Evolutionary conservation across 2,888 invertebrate species (phyloP).

Genomic region (Drosophila ezoana): DNA sequence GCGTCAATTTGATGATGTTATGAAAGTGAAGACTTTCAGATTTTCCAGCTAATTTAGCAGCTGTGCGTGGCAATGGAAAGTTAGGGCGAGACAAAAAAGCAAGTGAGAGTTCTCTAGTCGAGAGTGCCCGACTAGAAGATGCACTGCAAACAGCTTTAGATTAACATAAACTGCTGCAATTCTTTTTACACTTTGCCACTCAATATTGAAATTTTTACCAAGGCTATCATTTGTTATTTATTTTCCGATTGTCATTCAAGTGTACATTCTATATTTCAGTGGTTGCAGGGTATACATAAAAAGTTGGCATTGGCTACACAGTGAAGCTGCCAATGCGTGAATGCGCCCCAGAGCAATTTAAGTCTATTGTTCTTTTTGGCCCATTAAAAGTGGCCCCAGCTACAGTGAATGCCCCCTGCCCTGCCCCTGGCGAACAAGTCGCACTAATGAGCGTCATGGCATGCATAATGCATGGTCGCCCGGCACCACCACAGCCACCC

Average conservation of each 20-base stretch:
- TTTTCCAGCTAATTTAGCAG: constrained; percentile 59
- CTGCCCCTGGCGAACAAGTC: constrained; percentile 39
- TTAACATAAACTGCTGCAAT: background rate
- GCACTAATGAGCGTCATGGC: constrained; percentile 75
- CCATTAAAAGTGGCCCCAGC: constrained; percentile 50
- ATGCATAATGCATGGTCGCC: constrained; percentile 70
- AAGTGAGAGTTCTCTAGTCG: background rate
- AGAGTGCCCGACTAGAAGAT: background rate
- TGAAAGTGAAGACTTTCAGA: constrained; percentile 48
- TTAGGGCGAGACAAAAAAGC: constrained; percentile 7
- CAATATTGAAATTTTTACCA: too few species aligned
- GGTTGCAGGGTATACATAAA: background rate
- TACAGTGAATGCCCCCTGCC: background rate
- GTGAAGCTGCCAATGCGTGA: constrained; percentile 28
- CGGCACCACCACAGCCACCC: constrained; percentile 30
- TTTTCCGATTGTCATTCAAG: too few species aligned
- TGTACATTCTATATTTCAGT: too few species aligned
- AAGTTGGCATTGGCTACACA: constrained; percentile 36
- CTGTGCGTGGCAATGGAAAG: constrained; percentile 49
- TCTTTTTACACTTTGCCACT: too few species aligned
- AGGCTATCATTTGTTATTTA: too few species aligned
- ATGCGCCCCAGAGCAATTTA: constrained; percentile 52
- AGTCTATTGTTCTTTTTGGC: constrained; percentile 72
- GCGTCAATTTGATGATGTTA: constrained; percentile 50
- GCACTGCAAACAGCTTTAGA: background rate